phyloP scores from a whole-genome alignment of 2,113 vertebrate species.

The Excalfactoria chinensis region DNA sequence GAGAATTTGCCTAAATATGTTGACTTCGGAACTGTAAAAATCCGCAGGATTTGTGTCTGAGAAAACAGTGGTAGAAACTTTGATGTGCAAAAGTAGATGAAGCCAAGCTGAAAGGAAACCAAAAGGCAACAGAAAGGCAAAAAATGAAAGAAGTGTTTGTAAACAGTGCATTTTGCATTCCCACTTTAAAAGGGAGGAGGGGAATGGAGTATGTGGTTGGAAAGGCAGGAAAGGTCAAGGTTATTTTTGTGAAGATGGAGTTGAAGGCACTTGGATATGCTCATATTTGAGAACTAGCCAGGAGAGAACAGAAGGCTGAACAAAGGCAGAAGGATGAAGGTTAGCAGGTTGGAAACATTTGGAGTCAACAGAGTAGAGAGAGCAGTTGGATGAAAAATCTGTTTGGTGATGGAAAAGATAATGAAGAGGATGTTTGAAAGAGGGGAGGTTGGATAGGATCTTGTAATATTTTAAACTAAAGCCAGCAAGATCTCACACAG shows the following conservation, averaged over 20 bases:
- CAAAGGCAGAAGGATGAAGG: conserved; percentile 67
- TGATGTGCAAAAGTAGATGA: conserved; percentile 2
- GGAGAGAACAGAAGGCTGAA: conserved; percentile 68
- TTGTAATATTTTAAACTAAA: conserved; percentile 33
- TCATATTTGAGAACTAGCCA: conserved; percentile 61
- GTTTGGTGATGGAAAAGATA: conserved; percentile 60
- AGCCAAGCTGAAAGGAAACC: conserved; percentile 50
- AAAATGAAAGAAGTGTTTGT: conserved; percentile 59
- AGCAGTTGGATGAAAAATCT: conserved; percentile 72
- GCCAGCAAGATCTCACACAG: conserved; percentile 1
- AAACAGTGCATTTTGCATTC: conserved; percentile 54
- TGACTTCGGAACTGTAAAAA: conserved; percentile 39
- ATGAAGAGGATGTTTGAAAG: conserved; percentile 51
- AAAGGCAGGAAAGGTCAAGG: conserved; percentile 62
- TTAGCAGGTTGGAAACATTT: conserved; percentile 71
- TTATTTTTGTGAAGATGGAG: conserved; percentile 63
- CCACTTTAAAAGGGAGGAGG: conserved; percentile 10
- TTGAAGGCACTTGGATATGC: conserved; percentile 35
- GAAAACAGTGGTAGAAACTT: conserved; percentile 44
- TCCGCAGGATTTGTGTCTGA: not conserved
- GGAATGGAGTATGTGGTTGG: conserved; percentile 10
- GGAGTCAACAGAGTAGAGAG: conserved; percentile 61
- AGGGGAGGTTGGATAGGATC: not conserved
- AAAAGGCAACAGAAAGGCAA: conserved; percentile 56
- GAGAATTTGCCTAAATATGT: conserved; percentile 41